phyloP scores from a whole-genome alignment of 2,113 vertebrate species.

The Lophochroa leadbeateri region DNA sequence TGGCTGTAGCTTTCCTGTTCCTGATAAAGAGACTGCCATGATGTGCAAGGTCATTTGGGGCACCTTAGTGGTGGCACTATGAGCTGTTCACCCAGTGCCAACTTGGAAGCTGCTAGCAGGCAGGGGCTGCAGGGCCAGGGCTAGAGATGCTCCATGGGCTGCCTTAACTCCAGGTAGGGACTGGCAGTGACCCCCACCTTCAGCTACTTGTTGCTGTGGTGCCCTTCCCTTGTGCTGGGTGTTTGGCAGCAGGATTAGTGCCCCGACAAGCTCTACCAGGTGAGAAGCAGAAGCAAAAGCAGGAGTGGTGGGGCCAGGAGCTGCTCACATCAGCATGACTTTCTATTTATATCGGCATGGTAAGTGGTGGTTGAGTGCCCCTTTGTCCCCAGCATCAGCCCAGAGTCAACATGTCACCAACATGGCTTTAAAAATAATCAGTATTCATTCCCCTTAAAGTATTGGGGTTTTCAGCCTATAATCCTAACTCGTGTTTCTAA shows the following conservation, averaged over 20 bases:
- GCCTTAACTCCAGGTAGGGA: neutral
- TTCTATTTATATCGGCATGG: too few relatives aligned
- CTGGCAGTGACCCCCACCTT: neutral
- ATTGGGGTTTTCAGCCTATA: rapidly evolving
- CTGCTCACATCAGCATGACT: neutral
- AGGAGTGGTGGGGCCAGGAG: neutral
- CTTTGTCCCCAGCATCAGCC: neutral
- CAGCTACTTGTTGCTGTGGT: too few relatives aligned
- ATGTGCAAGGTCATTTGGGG: neutral
- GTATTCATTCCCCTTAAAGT: neutral
- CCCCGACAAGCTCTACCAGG: rapidly evolving
- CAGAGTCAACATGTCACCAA: neutral
- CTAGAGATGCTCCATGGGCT: neutral
- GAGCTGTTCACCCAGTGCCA: neutral
- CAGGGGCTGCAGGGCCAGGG: neutral
- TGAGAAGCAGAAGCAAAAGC: neutral
- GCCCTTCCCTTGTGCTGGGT: neutral
- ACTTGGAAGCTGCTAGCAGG: rapidly evolving
- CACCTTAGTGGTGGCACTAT: rapidly evolving
- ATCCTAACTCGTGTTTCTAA: neutral
- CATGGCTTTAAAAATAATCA: rapidly evolving
- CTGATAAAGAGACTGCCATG: neutral
- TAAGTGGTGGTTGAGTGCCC: neutral
- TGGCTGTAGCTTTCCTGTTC: neutral
- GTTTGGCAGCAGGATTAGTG: neutral